Evolutionary conservation across 2,888 invertebrate genomes (phyloP), one percentile per base, ranked within the genome.

Genomic region (Loripinus fragilis): DNA sequence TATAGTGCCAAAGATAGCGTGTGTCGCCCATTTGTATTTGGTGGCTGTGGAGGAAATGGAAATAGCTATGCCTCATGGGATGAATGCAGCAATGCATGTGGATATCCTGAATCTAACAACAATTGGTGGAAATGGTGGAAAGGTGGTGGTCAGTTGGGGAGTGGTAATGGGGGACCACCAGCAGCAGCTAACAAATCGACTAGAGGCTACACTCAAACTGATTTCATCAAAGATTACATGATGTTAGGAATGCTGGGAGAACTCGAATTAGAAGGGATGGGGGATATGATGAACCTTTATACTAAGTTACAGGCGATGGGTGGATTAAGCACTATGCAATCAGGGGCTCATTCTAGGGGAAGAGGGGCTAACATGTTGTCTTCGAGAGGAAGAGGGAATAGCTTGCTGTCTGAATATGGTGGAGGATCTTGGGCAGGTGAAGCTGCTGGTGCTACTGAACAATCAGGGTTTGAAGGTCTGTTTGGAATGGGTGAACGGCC

Each of bases 1-100:
- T 85, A 78, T 48, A 81, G 81, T 64, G 77, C 77, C 3, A 68
- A 69, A 15, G 80, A 81, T n/a, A 80, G 81, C 7, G 76, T 72
- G 17, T 85, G 85, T 60, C 68, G 74, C 23, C 79, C 81, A 15
- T 85, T 85, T 50, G 67, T 81, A n/a, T 85, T 76, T 38, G 85
- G 85, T n/a, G 85, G 85, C 0, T 85, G 85, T 74, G 78, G 81
- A 20, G 85, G 85, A 42, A 85, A 85, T 60, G 66, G 55, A 7
- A 85, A 83, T 50, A 80, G 67, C 35, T 71, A 83, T 33, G 60
- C 2, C 0, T 72, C 80, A 15, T 83, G 83, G 83, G 60, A 66
- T 17, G 78, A 77, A 17, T 83, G 83, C 23, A 83, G 83, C 33
- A 70, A 78, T 8, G 30, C 35, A 7, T 83, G 83, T 42, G 80